These are phyloP conservation scores for Anthrax anthrax DNA, from an alignment of 2,888 invertebrate species.

Conservation along the genomic window DNA sequence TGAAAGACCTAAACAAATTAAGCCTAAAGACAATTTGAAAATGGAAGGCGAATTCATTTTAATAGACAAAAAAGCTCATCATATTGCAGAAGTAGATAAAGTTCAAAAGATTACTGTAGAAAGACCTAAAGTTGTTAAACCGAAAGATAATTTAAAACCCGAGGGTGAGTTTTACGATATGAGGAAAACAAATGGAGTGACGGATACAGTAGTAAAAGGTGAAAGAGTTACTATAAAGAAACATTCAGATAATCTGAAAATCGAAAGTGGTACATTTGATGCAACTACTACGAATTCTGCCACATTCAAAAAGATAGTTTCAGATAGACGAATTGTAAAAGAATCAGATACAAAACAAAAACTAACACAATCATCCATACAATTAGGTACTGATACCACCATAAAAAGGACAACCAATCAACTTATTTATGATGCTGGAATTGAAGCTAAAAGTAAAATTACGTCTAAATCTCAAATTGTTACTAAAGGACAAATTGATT, in stretches of 20 bases:
- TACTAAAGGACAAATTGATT: slow-evolving; percentile 25
- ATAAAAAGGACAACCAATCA: slow-evolving; percentile 44
- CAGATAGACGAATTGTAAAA: slow-evolving; percentile 31
- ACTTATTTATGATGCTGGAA: slow-evolving; percentile 40
- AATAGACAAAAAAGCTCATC: slow-evolving; percentile 26
- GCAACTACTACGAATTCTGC: slow-evolving; percentile 40
- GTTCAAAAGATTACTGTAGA: slow-evolving; percentile 22
- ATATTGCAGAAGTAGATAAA: slow-evolving; percentile 24
- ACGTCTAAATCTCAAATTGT: slow-evolving; percentile 24
- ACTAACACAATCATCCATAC: slow-evolving; percentile 53
- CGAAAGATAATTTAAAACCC: slow-evolving; percentile 41
- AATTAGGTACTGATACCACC: slow-evolving; percentile 41
- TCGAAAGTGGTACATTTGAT: slow-evolving; percentile 40
- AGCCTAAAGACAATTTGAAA: slow-evolving; percentile 34
- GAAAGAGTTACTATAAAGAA: slow-evolving; percentile 40
- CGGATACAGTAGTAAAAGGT: slow-evolving; percentile 44
- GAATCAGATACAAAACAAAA: slow-evolving; percentile 1
- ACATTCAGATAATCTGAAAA: slow-evolving; percentile 38
- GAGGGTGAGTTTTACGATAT: slow-evolving; percentile 42
- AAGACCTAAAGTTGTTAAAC: slow-evolving; percentile 35
- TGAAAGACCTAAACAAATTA: slow-evolving; percentile 34
- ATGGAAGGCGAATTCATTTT: slow-evolving; percentile 43
- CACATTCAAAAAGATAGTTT: slow-evolving; percentile 38
- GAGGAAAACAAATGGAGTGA: slow-evolving; percentile 51
- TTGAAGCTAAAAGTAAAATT: slow-evolving; percentile 30